A percentile compares a stretch with the other conserved stretches of the same genome.
phyloP scores from a whole-genome alignment of 2,797 vertebrate species.

The Phrynocephalus guinanensis region DNA sequence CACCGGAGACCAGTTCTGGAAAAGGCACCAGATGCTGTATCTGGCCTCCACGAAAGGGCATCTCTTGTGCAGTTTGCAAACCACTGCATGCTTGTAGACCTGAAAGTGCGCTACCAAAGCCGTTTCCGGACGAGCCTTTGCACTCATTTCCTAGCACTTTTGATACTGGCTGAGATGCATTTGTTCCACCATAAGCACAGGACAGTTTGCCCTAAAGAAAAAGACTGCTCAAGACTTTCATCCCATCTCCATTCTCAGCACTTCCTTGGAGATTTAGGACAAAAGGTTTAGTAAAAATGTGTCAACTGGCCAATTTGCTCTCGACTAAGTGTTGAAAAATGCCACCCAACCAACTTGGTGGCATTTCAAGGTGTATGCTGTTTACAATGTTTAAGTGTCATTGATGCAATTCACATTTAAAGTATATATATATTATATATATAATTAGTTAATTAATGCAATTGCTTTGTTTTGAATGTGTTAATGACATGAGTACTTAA shows the following conservation, averaged over 20 bases:
- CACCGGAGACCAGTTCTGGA: neutral
- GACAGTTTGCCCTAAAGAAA: neutral
- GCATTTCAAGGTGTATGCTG: constrained; percentile 40
- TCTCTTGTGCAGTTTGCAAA: neutral
- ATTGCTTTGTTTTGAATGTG: constrained; percentile 58
- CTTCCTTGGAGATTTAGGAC: constrained; percentile 18
- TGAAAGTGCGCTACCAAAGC: neutral
- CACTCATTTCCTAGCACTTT: neutral
- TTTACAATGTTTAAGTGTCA: constrained; percentile 52
- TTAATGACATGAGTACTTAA: constrained; percentile 49
- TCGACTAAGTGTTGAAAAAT: constrained; percentile 37
- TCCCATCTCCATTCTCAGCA: neutral
- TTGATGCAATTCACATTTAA: constrained; percentile 51
- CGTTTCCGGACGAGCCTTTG: too few relatives aligned
- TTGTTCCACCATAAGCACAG: neutral
- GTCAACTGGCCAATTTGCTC: constrained; percentile 24
- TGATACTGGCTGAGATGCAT: neutral
- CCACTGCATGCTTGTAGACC: neutral
- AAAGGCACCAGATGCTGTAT: neutral
- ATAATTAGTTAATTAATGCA: constrained; percentile 49
- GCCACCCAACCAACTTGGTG: constrained; percentile 32
- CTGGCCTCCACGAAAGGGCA: neutral
- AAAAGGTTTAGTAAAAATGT: constrained; percentile 40
- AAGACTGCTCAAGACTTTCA: constrained; percentile 15
- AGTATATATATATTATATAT: constrained; percentile 32